phyloP scores from a whole-genome alignment of 2,113 vertebrate genomes.

The Gobio gobio region DNA sequence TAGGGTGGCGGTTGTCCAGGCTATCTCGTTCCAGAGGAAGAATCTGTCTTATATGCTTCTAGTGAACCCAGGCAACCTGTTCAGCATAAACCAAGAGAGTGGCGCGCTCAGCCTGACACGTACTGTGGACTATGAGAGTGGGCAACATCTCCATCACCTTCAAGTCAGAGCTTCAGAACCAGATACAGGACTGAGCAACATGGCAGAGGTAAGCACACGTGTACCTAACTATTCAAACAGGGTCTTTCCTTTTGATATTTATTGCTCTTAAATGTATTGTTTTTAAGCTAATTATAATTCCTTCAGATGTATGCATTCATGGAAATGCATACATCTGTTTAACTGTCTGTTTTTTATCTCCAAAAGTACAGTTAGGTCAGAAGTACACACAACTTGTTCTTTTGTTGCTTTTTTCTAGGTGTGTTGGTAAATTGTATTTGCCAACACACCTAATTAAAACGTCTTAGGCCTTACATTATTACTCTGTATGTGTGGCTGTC shows the following conservation, averaged over 20 bases:
- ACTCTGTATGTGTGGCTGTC: not conserved
- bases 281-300: no score
- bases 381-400: not conserved
- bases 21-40: conserved; percentile 86
- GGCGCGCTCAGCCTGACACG: conserved; percentile 82
- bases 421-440: not conserved
- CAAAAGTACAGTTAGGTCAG: not conserved
- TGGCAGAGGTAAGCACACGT: conserved; percentile 78
- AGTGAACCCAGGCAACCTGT: conserved; percentile 83
- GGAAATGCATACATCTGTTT: not conserved
- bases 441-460: not conserved
- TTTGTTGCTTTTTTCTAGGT: not conserved
- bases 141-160: conserved; percentile 83
- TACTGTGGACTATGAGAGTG: conserved; percentile 81
- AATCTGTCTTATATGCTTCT: conserved; percentile 80
- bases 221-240: not conserved
- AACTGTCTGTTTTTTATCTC: not conserved
- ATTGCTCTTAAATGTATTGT: not conserved
- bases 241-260: not conserved
- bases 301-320: no score
- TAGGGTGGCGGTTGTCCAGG: conserved; percentile 81
- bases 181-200: conserved; percentile 80
- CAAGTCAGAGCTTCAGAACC: conserved; percentile 81
- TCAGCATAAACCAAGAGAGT: conserved; percentile 81
- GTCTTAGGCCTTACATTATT: not conserved